Evolutionary conservation across 2,797 vertebrate species (phyloP).

Genomic region (Dendrocincla tyrannina): DNA sequence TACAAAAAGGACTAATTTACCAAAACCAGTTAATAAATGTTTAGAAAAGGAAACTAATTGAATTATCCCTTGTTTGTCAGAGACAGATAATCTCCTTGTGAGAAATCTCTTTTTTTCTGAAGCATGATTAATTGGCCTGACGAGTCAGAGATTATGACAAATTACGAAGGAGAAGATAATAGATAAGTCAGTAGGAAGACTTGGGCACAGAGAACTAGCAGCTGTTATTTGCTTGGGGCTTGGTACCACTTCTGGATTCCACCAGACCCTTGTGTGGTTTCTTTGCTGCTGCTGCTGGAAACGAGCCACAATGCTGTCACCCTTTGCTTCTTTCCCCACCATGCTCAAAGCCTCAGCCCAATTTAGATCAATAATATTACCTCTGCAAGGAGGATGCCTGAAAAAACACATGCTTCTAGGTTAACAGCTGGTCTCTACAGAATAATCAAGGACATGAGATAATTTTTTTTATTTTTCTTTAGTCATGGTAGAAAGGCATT

Average conservation of each 20-base stretch:
- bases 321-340: background rate
- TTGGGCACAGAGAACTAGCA: conserved; percentile 45
- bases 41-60: conserved; percentile 70
- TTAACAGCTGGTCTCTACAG: background rate
- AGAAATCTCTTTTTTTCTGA: conserved; percentile 75
- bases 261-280: background rate
- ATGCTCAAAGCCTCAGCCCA: background rate
- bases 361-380: background rate
- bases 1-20: conserved; percentile 69
- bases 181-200: conserved; percentile 67
- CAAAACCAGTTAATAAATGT: conserved; percentile 69
- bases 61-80: conserved; percentile 74
- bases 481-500: background rate
- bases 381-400: background rate
- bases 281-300: background rate
- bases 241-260: background rate
- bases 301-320: background rate
- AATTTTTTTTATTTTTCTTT: background rate
- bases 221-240: background rate
- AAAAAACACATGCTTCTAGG: background rate
- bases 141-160: conserved; percentile 76
- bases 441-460: background rate
- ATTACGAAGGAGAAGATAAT: conserved; percentile 69
- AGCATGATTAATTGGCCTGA: conserved; percentile 80
- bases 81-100: conserved; percentile 69